Percentiles rank a stretch among this genome's conserved stretches.
Evolutionary conservation across 2,797 vertebrate species (phyloP).

Genomic region (Parauchenoglanis punctatus): DNA sequence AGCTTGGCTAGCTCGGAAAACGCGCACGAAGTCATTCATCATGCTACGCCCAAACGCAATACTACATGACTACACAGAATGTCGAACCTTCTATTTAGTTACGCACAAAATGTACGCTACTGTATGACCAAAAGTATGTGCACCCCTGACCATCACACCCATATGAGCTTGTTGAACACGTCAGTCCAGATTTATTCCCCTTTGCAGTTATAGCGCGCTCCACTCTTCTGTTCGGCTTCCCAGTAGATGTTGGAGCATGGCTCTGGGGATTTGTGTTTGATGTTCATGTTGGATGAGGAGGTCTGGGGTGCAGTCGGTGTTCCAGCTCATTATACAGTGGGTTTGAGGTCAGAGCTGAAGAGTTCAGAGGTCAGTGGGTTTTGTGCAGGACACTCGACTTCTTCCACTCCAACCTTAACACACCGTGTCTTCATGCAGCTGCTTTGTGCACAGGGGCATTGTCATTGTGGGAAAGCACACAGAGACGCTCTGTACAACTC

Average conservation of each 20-base stretch:
- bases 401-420: background rate
- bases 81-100: background rate
- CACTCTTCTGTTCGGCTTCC: background rate
- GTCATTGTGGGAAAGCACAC: no score
- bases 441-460: background rate
- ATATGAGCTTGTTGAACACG: background rate
- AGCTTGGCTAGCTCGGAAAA: background rate
- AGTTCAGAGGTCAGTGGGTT: no score
- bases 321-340: background rate
- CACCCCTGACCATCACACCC: background rate
- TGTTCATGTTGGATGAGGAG: background rate
- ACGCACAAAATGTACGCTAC: background rate
- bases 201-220: background rate
- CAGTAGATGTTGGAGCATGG: background rate
- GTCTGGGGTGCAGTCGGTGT: background rate
- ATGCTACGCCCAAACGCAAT: background rate
- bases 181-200: background rate
- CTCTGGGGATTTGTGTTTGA: background rate
- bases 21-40: background rate
- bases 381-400: background rate
- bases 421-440: background rate
- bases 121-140: background rate
- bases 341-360: background rate
- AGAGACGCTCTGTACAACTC: background rate
- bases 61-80: background rate